Evolutionary conservation across 2,113 vertebrate species (phyloP).

Genomic region (Callocephalon fimbriatum): DNA sequence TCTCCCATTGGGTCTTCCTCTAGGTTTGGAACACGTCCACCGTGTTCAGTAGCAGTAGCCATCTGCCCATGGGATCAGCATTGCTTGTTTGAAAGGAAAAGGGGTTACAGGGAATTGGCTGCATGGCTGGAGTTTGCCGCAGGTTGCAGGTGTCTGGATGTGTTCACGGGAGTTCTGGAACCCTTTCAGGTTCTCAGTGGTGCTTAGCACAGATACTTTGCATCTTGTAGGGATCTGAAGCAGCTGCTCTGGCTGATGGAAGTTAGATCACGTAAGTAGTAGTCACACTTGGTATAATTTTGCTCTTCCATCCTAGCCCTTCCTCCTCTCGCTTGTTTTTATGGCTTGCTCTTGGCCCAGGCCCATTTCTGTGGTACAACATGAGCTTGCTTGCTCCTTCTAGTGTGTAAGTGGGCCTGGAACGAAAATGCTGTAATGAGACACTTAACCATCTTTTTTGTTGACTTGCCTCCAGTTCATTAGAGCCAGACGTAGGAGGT

Average conservation of each 20-base stretch:
- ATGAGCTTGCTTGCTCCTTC: not conserved
- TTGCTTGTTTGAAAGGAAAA: not conserved
- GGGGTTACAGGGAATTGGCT: not conserved
- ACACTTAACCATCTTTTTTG: not conserved
- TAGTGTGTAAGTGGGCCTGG: not conserved
- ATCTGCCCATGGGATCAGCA: not conserved
- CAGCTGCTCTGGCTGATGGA: not conserved
- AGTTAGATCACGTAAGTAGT: not conserved
- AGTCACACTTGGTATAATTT: not conserved
- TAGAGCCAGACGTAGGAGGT: slow-evolving; percentile 16
- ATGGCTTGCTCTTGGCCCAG: not conserved
- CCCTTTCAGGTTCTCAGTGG: not conserved
- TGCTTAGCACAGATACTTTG: not conserved
- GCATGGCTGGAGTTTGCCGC: not conserved
- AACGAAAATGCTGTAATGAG: not conserved
- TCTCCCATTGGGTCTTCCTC: not conserved
- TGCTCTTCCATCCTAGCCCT: not conserved
- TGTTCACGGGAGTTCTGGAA: not conserved
- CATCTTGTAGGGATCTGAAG: not conserved
- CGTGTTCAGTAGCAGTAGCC: not conserved
- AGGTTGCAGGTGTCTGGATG: not conserved
- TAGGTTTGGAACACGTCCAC: not conserved
- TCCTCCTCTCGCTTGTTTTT: not conserved
- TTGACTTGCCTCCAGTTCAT: slow-evolving; percentile 52
- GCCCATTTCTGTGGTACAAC: not conserved